Percentiles rank a stretch among this genome's conserved stretches.
Conservation (phyloP, 64 coral and sea anemone genomes). For the Montipora sp. region DNA sequence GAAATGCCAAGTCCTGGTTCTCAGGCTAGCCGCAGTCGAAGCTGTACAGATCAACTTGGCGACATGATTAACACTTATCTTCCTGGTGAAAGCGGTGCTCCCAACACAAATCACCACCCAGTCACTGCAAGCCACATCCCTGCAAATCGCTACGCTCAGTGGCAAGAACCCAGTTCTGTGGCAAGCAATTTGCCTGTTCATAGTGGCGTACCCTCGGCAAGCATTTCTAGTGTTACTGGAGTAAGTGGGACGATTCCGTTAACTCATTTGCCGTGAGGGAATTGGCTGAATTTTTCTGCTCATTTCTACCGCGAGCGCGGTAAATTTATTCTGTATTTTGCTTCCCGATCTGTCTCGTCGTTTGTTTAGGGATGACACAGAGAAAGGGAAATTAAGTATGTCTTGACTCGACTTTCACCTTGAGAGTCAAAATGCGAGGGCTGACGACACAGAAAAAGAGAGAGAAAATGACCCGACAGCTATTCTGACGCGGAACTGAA, state of each 20-base stretch:
- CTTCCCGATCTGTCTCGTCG: conserved; percentile 20
- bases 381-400: neutral
- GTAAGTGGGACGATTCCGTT: conserved; percentile 90
- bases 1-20: conserved; percentile 74
- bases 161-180: conserved; percentile 65
- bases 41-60: conserved; percentile 91
- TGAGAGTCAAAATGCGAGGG: conserved; percentile 4
- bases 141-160: conserved; percentile 65
- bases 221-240: conserved; percentile 65
- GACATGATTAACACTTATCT: conserved; percentile 98
- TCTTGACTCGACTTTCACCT: conserved; percentile 27
- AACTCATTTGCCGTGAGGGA: conserved; percentile 76
- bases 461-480: neutral
- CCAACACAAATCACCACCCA: conserved; percentile 1
- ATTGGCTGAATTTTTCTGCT: conserved; percentile 2
- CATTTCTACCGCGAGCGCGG: conserved; percentile 53
- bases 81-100: conserved; percentile 28
- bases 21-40: conserved; percentile 57
- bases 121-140: conserved; percentile 44
- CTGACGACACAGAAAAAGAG: neutral
- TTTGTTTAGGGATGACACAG: conserved; percentile 5
- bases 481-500: conserved; percentile 17
- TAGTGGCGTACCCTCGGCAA: conserved; percentile 42
- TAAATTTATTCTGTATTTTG: conserved; percentile 83
- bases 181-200: conserved; percentile 63